Evolutionary conservation across 2,888 invertebrate species (phyloP), one percentile per base, ranked within the genome.

Genomic region (Sarcophaga carnaria): DNA sequence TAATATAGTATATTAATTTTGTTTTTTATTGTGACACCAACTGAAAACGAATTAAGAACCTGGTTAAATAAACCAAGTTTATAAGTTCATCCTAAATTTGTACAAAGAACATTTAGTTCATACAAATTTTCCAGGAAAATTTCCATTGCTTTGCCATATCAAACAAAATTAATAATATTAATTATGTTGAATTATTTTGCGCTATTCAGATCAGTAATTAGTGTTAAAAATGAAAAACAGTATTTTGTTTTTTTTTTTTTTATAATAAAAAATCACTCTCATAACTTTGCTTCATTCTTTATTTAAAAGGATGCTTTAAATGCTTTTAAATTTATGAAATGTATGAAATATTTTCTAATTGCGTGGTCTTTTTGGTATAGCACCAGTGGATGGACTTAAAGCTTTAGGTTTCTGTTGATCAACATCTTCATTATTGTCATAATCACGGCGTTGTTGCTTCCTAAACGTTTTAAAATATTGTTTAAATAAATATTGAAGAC

Each of bases 301-400:
- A 2, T n/a, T 49, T 70, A 49, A 4, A 49, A 17, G n/a, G 6
- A 45, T 64, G 45, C 22, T 17, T 47, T 60, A 71, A 82, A 82
- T 70, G 45, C 69, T 3, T 47, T 70, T 82, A 20, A 49, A 74
- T 22, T 49, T 20, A 69, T 75, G 20, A 70, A 59, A 17, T 54
- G n/a, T 37, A 20, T 54, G 37, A 14, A 54, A 27, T 62, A 66
- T 80, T 80, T 37, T 20, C 17, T 86, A 20, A 81, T 88, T 89
- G 4, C 90, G 88, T 25, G 89, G 90, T 27, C 89, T 87, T 25
- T 90, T 90, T 20, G 90, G 90, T 88, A 90, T 90, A 37, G 90
- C 90, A 27, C 90, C 90, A 59, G 89, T 90, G 10, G 90, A 90
- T 10, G 89, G 69, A 25, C 87, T 89, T 47, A 88, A 79, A 17